Percentiles rank a stretch among this genome's conserved stretches.
These are phyloP conservation scores for Galerucella pusilla DNA, from an alignment of 2,888 invertebrate species.

Conservation along the genomic window DNA sequence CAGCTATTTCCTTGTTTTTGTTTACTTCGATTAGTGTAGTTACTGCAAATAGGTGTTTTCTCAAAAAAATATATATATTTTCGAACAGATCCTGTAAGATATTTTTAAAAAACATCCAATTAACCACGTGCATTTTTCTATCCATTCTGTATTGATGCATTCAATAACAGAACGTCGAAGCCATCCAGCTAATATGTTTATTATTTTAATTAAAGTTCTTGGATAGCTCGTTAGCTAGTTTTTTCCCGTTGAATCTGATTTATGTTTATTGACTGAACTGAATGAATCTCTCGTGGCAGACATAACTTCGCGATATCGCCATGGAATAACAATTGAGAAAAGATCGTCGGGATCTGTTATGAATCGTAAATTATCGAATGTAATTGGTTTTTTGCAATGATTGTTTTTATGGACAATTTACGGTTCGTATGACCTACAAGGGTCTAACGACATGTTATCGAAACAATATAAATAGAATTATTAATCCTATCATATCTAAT, in stretches of 20 bases:
- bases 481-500: too few relatives aligned
- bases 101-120: neutral
- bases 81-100: neutral
- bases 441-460: neutral
- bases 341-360: neutral
- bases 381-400: neutral
- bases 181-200: slow-evolving; percentile 38
- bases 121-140: slow-evolving; percentile 1
- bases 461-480: neutral
- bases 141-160: slow-evolving; percentile 9
- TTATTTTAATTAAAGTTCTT: slow-evolving; percentile 36
- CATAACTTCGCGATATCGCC: slow-evolving; percentile 3
- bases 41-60: too few relatives aligned
- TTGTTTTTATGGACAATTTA: neutral
- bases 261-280: slow-evolving; percentile 29
- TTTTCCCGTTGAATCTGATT: slow-evolving; percentile 27
- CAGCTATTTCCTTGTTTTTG: too few relatives aligned
- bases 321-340: neutral
- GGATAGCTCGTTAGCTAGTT: slow-evolving; percentile 31
- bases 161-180: slow-evolving; percentile 21
- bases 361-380: neutral
- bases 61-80: neutral
- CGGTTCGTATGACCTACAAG: neutral
- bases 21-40: too few relatives aligned
- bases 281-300: slow-evolving; percentile 11